A percentile compares a stretch with the other conserved stretches of the same genome.
phyloP scores from a whole-genome alignment of 2,113 vertebrate species.

The Carassius carassius region DNA sequence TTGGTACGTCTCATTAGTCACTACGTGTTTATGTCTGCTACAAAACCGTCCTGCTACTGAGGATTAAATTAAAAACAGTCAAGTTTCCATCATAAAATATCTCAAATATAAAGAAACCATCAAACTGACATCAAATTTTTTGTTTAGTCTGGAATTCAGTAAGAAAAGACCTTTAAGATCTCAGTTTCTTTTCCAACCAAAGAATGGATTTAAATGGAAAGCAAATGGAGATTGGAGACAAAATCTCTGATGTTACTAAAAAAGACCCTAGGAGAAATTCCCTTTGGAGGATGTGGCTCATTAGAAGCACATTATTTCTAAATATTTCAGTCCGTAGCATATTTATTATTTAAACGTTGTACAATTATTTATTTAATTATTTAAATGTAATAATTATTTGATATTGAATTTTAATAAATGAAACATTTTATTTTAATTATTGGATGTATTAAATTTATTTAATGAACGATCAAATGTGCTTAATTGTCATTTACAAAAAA shows the following conservation, averaged over 20 bases:
- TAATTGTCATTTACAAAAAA: too few relatives aligned
- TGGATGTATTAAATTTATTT: too few relatives aligned
- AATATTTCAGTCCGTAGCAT: background rate
- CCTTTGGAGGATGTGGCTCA: background rate
- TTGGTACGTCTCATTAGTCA: constrained; percentile 76
- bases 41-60: background rate
- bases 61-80: background rate
- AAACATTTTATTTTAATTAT: too few relatives aligned
- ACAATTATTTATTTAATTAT: background rate
- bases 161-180: background rate
- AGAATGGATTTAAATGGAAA: background rate
- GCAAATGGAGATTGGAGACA: background rate
- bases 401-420: too few relatives aligned
- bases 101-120: background rate
- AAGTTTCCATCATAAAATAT: background rate
- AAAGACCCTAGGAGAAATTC: background rate
- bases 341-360: background rate
- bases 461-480: too few relatives aligned
- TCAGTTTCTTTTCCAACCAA: background rate
- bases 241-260: background rate
- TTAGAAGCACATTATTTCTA: background rate
- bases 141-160: background rate
- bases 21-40: background rate
- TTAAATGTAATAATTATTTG: background rate
- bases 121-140: background rate